Base-by-base conservation (phyloP, 2,888 invertebrate genomes). In the Lithophane semibrunnea region DNA sequence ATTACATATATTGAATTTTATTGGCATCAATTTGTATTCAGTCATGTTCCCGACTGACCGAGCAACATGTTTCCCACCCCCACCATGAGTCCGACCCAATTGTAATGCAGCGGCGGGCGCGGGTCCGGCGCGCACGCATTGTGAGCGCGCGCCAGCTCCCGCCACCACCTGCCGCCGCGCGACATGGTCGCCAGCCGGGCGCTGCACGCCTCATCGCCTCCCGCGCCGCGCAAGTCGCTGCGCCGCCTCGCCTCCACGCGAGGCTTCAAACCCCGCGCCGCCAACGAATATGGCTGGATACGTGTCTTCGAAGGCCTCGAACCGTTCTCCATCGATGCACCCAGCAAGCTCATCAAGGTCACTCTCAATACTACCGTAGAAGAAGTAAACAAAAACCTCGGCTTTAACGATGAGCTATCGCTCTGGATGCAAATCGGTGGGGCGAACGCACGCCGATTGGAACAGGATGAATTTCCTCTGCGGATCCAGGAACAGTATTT, bases 401-500 rank as follows among this genome's bases (percentile, higher is more conserved):
- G 97, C 4, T 95, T 97, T 12, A 92, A 92, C 42, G 94, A 95
- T 10, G 96, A 97, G 82, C 89, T 96, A 37, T 96, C 97, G 0
- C 86, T 97, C 58, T 97, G 97, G 97, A 79, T 97, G 44, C 97
- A 97, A 93, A 95, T 95, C 84, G 97, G 97, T 3, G 97, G 97
- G 10, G 97, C 97, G 78, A 93, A 95, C 68, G 96, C 97, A 7
- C 94, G 97, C 75, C 96, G 98, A 79, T 91, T 98, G 89, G 96
- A 96, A 80, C 86, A 94, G 13, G 94, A 96, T 54, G 97, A 97
- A 88, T 96, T 93, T 85, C 98, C 98, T 2, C 92, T 97, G 78
- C 94, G 97, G 77, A 95, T 97, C 80, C 98, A 98, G 91, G 97
- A 98, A 89, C 96, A 97, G 81, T 97, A 97, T 92, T 94, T 98